phyloP scores from a whole-genome alignment of 2,113 vertebrate species.

The Setophaga petechia region DNA sequence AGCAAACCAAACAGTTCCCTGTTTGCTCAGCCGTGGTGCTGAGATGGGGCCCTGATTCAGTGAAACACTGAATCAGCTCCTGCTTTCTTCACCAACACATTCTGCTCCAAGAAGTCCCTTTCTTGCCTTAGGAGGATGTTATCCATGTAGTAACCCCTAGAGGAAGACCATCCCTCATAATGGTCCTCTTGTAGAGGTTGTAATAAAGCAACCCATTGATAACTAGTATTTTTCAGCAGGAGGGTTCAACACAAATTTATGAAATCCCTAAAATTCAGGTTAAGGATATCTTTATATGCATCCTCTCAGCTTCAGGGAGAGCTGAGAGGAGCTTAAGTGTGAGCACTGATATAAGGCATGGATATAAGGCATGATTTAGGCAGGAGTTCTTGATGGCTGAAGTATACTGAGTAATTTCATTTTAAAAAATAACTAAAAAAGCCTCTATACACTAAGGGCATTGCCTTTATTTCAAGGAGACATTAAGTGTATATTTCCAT shows the following conservation, averaged over 20 bases:
- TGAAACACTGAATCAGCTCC: not conserved
- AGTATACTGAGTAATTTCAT: not conserved
- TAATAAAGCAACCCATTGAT: not conserved
- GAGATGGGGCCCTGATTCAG: not conserved
- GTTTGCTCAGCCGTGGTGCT: slow-evolving; percentile 26
- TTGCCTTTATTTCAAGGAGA: not conserved
- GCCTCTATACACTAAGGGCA: not conserved
- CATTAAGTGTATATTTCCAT: not conserved
- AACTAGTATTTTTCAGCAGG: not conserved
- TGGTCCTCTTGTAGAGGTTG: not conserved
- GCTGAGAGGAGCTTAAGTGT: not conserved
- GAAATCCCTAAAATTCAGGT: not conserved
- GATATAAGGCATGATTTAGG: not conserved
- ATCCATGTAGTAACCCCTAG: not conserved
- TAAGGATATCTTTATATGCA: not conserved
- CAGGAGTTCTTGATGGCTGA: not conserved
- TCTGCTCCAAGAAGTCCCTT: not conserved
- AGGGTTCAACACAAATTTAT: not conserved
- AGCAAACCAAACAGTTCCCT: slow-evolving; percentile 33
- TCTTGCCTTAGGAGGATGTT: not conserved
- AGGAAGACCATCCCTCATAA: not conserved
- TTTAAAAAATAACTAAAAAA: not conserved
- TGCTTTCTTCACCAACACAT: not conserved
- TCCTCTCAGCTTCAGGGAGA: not conserved
- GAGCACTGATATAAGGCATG: not conserved